phyloP scores from a whole-genome alignment of 2,797 vertebrate species.

The Pseudocheirus occidentalis region DNA sequence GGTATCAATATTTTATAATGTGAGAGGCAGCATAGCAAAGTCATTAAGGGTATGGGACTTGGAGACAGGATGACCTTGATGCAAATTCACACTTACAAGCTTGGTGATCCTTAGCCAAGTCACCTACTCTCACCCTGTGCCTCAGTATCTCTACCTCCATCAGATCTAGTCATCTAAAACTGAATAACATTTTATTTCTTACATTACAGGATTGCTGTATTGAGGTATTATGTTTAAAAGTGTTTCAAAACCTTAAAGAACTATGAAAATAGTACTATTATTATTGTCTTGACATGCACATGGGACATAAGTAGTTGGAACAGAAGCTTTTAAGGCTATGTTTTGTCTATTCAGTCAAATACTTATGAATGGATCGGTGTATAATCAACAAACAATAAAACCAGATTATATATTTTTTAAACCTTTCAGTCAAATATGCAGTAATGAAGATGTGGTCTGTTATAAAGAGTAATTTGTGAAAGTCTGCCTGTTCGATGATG shows the following conservation, averaged over 20 bases:
- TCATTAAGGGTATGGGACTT: background rate
- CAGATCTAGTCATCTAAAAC: too few relatives aligned
- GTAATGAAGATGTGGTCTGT: background rate
- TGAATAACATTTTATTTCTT: background rate
- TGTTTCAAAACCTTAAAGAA: background rate
- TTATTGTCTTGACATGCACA: background rate
- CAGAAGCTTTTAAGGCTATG: background rate
- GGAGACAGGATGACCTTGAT: background rate
- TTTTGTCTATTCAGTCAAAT: background rate
- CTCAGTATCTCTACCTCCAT: background rate
- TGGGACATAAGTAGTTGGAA: background rate
- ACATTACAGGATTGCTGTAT: background rate
- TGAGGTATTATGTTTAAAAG: background rate
- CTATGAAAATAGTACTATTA: background rate
- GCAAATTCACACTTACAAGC: background rate
- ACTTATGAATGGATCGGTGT: background rate
- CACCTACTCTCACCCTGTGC: background rate
- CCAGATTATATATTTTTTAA: background rate
- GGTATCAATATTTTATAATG: background rate
- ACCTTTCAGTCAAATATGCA: background rate
- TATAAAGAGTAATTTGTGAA: background rate
- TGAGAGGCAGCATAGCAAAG: background rate
- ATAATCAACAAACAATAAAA: background rate
- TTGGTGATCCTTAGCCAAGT: background rate
- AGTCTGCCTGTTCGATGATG: background rate